Evolutionary conservation across 53 echinoderm and acorn worm genomes (phyloP), one percentile per base, ranked within the genome.

Genomic region (Stichopus horrens): DNA sequence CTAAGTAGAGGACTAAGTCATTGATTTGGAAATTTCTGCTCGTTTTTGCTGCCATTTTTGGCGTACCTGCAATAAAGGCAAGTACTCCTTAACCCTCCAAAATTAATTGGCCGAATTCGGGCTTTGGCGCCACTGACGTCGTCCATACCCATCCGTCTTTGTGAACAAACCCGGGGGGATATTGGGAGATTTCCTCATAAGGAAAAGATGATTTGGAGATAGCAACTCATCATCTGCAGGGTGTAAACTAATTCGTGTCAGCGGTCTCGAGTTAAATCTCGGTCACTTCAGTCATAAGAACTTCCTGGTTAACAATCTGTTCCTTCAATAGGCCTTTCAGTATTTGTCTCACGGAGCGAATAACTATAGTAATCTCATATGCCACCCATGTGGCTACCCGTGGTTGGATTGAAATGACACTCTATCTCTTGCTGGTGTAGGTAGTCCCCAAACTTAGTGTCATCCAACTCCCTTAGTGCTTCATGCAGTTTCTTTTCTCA

Each of bases 201-300:
- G 91, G 16, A 94, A 75, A 6, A 94, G 87, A 73, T 95, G 92
- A 53, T 91, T 95, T 53, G 93, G 93, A 4, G 95, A 93, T 22
- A 95, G 58, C 18, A 92, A 89, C 67, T 89, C 86, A 0, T 75
- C 13, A 23, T 94, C 91, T 6, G 7, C 80, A 5, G 92, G 83
- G 65, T 94, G 92, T 55, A 86, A 53, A 60, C 89, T 90, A 9
- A 94, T 19, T 5, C 77, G 79, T 57, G 13, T 59, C 13, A 59
- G 59, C 14, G 60, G 60, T 14, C 60, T 60, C 14, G 5, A 9
- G 14, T 60, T 5, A 5, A 60, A 6, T 11, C 51, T 89, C 89
- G 2, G 89, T 73, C 74, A 89, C 7, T 8, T 83, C 52, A 7
- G 83, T 89, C 6, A 54, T 74, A 11, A 89, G 59, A 5, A 78